Conservation (phyloP, 2,888 invertebrate genomes). For the Drosophila kuntzei region DNA sequence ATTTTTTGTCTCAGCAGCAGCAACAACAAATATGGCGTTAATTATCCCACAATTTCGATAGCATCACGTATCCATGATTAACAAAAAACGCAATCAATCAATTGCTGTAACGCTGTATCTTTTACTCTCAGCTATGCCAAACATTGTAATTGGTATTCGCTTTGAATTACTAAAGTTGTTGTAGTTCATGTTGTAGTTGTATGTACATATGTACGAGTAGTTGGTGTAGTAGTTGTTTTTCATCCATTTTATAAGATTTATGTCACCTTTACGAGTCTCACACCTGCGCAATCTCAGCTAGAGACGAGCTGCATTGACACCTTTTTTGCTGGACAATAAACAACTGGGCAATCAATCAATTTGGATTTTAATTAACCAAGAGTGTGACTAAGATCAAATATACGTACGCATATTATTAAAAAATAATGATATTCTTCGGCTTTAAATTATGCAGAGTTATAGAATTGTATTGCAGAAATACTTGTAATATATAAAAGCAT, state of each 20-base stretch:
- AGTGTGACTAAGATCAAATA: conserved; percentile 5
- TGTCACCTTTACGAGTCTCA: conserved; percentile 48
- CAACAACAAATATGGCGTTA: conserved; percentile 77
- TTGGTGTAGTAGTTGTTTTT: conserved; percentile 11
- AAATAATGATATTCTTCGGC: neutral
- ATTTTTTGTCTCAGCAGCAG: conserved; percentile 41
- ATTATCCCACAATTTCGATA: conserved; percentile 80
- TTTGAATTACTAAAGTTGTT: conserved; percentile 47
- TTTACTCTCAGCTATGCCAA: conserved; percentile 64
- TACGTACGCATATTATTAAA: neutral
- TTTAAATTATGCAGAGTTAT: too few species aligned
- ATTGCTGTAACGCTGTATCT: conserved; percentile 66
- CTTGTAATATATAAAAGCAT: too few species aligned
- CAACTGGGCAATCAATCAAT: conserved; percentile 75
- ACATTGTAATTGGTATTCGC: conserved; percentile 74
- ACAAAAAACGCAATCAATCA: conserved; percentile 76
- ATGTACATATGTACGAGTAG: too few species aligned
- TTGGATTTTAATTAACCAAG: conserved; percentile 27
- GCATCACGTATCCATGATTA: conserved; percentile 80
- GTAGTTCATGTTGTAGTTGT: conserved; percentile 21
- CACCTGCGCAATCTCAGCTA: conserved; percentile 51
- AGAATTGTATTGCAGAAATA: too few species aligned
- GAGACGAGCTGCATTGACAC: conserved; percentile 38
- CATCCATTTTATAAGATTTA: conserved; percentile 62
- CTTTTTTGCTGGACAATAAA: conserved; percentile 44